Percentiles rank a stretch among this genome's conserved stretches.
Conservation (phyloP, 2,888 invertebrate genomes). For the Diplazon laetatorius region DNA sequence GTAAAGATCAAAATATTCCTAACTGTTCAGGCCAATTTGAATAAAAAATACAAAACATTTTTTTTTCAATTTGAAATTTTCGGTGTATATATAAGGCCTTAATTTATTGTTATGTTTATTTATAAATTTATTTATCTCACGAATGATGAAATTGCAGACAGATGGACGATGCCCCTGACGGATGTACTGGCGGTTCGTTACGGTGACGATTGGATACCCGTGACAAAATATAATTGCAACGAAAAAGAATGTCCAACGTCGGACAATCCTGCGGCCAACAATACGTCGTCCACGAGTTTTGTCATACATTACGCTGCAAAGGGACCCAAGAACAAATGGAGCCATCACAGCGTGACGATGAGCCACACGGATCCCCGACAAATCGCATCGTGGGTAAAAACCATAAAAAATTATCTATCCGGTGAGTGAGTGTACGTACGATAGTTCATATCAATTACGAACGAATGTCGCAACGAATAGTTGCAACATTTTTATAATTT, state of each 20-base stretch:
- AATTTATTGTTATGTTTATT: no score
- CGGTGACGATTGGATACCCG: slow-evolving; percentile 80
- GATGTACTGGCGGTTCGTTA: slow-evolving; percentile 84
- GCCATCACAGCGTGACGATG: slow-evolving; percentile 84
- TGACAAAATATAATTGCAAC: slow-evolving; percentile 78
- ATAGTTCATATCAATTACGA: no score
- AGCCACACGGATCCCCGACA: slow-evolving; percentile 85
- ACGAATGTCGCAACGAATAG: no score
- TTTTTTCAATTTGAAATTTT: no score
- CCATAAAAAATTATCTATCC: slow-evolving; percentile 84
- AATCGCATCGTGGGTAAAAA: slow-evolving; percentile 86
- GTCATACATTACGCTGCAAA: slow-evolving; percentile 86
- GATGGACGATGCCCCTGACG: slow-evolving; percentile 84
- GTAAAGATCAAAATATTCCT: no score
- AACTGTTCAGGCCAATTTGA: no score
- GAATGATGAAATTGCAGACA: no score
- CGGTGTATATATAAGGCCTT: no score
- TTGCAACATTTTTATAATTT: no score
- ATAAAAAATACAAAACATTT: no score
- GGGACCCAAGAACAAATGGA: slow-evolving; percentile 85
- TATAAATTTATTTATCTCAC: no score
- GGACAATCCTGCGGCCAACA: slow-evolving; percentile 64
- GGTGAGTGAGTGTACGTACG: no score
- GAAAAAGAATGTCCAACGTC: slow-evolving; percentile 71
- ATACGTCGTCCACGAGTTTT: slow-evolving; percentile 83